Base-by-base conservation (phyloP, 2,888 invertebrate species). In the Amphiduros pacificus region DNA sequence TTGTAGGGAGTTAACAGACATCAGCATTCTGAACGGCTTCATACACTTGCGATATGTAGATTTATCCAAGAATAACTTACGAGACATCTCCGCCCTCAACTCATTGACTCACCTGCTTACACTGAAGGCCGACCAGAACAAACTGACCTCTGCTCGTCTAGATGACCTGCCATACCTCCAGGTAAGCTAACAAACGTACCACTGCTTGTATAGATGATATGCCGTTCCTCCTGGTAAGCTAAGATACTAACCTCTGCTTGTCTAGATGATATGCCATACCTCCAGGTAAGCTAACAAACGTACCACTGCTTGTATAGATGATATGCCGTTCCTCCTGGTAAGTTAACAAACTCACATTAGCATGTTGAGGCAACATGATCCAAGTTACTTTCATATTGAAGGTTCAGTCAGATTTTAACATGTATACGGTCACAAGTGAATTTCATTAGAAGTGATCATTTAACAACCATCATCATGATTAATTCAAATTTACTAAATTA, bases 41-140 rank as follows among this genome's bases (percentile, higher is more conserved):
- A 78, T 82, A 61, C 81, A 83, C 63, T 68, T 83, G 36, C 74
- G 82, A n/a, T 82, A 79, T 62, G 68, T 83, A 27, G 82, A 83
- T 63, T 55, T 83, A 17, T 77, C 77, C 52, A 77, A 77, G 60
- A 83, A 83, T 68, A 72, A 73, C 54, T 61, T 83, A 24, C 75
- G 74, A 61, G 80, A 81, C 72, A 72, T 82, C 36, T 74, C 76
- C 9, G 70, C 79, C 4, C 72, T 83, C 4, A 79, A 76, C 70
- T 68, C 73, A 11, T 71, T 82, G 17, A 76, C 79, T 4, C 79
- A 81, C 64, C 64, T 82, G 71, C 67, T 81, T 62, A 80, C 79
- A 5, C 68, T 82, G 52, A 79, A 67, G 57, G 76, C 78, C 4
- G 79, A 81, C 60, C 68, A 75, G 53, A 82, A 82, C 67, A 63